Conservation (phyloP, 1,140 invertebrate species). For the Chelonus insularis region DNA sequence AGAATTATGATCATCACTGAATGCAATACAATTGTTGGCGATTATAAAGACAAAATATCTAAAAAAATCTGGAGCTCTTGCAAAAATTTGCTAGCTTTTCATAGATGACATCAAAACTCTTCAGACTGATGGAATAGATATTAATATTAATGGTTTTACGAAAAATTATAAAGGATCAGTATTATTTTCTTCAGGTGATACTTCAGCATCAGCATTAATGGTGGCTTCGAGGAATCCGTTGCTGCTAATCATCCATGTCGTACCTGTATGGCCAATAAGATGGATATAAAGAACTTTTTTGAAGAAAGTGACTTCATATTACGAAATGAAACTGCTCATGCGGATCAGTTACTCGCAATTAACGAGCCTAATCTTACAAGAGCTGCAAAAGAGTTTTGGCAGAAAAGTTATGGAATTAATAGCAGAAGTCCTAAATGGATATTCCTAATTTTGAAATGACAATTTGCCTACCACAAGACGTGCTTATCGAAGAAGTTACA, state of each 20-base stretch:
- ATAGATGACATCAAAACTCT: slow-evolving; percentile 18
- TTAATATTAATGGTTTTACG: neutral
- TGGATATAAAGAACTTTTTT: slow-evolving; percentile 21
- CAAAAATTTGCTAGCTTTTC: slow-evolving; percentile 17
- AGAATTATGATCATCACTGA: slow-evolving; percentile 14
- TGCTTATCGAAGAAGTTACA: slow-evolving; percentile 32
- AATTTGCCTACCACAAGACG: slow-evolving; percentile 34
- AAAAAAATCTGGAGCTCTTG: slow-evolving; percentile 7
- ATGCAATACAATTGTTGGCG: slow-evolving; percentile 16
- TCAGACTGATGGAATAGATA: slow-evolving; percentile 24
- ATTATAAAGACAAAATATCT: slow-evolving; percentile 19
- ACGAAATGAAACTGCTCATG: slow-evolving; percentile 12
- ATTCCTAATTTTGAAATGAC: slow-evolving; percentile 28
- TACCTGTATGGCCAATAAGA: slow-evolving; percentile 23
- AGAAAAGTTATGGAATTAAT: slow-evolving; percentile 2
- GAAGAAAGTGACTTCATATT: no score
- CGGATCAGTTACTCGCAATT: slow-evolving; percentile 21
- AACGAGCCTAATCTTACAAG: neutral
- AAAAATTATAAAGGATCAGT: slow-evolving; percentile 31
- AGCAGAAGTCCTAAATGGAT: slow-evolving; percentile 9
- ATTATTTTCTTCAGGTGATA: slow-evolving; percentile 29
- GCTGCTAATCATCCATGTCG: slow-evolving; percentile 25
- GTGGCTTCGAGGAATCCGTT: slow-evolving; percentile 32
- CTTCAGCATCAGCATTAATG: slow-evolving; percentile 29
- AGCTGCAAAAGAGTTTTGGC: slow-evolving; percentile 17